Evolutionary conservation across 1,140 invertebrate species (phyloP).

Genomic region (Drosophila mayri): DNA sequence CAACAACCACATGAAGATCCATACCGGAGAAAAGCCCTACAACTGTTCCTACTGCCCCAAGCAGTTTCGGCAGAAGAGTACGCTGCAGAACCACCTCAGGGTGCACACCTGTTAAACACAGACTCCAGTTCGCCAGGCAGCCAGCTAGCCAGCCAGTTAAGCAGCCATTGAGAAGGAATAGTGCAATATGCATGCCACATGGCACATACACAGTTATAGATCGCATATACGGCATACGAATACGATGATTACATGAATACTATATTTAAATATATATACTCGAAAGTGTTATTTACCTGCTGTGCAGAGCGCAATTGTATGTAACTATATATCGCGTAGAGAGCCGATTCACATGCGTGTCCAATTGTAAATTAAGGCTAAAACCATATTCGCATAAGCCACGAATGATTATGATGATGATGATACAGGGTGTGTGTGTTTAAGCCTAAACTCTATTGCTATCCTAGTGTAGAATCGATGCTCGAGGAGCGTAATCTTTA

Average conservation of each 20-base stretch:
- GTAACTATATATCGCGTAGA: conserved; percentile 70
- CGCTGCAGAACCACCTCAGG: conserved; percentile 82
- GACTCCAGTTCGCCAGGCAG: conserved; percentile 29
- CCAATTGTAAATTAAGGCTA: conserved; percentile 81
- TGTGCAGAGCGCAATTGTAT: conserved; percentile 84
- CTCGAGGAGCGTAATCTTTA: conserved; percentile 7
- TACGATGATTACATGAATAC: conserved; percentile 54
- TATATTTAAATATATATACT: conserved; percentile 80
- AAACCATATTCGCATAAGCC: conserved; percentile 49
- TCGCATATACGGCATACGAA: conserved; percentile 52
- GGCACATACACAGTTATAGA: conserved; percentile 49
- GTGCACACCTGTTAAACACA: conserved; percentile 76
- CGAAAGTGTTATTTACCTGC: conserved; percentile 84
- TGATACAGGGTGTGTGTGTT: conserved; percentile 66
- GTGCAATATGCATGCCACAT: conserved; percentile 72
- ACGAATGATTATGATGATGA: conserved; percentile 36
- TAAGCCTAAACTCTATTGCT: conserved; percentile 47
- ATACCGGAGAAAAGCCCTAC: conserved; percentile 84
- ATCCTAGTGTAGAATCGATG: conserved; percentile 14
- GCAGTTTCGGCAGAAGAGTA: conserved; percentile 83
- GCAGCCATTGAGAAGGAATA: conserved; percentile 76
- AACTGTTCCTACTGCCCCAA: conserved; percentile 84
- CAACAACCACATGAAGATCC: conserved; percentile 85
- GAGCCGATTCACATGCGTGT: conserved; percentile 81
- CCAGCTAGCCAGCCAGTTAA: conserved; percentile 47